Conservation (phyloP, 2,113 vertebrate genomes). For the Ophiodon elongatus region DNA sequence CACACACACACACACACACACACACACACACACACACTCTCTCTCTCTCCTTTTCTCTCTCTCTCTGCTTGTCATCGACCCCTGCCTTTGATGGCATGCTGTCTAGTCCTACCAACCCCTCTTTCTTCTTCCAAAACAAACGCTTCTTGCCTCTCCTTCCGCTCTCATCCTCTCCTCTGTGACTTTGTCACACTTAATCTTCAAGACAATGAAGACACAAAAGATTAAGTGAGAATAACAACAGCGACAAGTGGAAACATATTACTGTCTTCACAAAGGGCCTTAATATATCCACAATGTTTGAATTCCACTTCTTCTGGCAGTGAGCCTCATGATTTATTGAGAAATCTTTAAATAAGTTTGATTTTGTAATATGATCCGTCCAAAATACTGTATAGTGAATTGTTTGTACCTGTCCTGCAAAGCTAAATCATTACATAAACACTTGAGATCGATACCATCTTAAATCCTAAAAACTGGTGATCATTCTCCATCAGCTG, state of each 20-base stretch:
- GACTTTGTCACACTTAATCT: neutral
- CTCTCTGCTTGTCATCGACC: slow-evolving; percentile 53
- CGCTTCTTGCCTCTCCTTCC: slow-evolving; percentile 12
- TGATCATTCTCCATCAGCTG: slow-evolving; percentile 8
- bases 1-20: slow-evolving; percentile 20
- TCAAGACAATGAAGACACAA: neutral
- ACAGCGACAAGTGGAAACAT: neutral
- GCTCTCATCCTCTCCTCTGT: slow-evolving; percentile 19
- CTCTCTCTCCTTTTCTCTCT: slow-evolving; percentile 13
- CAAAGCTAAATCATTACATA: neutral
- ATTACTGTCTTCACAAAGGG: neutral
- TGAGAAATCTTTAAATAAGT: neutral
- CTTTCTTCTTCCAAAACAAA: slow-evolving; percentile 75
- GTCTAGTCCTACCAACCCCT: slow-evolving; percentile 51
- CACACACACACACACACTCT: neutral
- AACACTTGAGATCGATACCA: neutral
- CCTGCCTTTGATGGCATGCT: slow-evolving; percentile 60
- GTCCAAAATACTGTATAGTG: neutral
- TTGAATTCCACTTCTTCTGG: neutral
- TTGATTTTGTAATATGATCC: too few relatives aligned
- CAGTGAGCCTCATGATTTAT: neutral
- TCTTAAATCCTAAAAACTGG: neutral
- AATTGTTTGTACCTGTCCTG: neutral
- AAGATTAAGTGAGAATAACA: neutral
- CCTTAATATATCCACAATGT: neutral